Evolutionary conservation across 1,140 invertebrate species (phyloP), one percentile per base, ranked within the genome.

Genomic region (Steinernema khuongi): DNA sequence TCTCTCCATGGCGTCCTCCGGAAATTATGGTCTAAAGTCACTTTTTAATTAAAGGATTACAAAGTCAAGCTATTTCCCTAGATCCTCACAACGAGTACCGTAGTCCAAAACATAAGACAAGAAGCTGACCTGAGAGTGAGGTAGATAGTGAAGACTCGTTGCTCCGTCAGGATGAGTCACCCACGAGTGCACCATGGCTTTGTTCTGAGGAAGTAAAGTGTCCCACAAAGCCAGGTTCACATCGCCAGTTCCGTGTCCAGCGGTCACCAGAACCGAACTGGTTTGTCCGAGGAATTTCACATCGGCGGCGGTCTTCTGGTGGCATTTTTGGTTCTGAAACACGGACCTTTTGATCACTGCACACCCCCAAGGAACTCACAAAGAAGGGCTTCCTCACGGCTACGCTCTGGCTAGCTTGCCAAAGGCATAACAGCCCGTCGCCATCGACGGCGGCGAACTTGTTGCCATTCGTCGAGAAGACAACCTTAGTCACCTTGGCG

Each of bases 201-300:
- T 97, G 81, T 93, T 92, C 80, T 92, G 91, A 2, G 96, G 96
- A 87, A 99, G 89, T 67, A 99, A 88, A 0, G 96, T 97, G 85
- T 99, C 96, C 96, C 96, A 99, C 72, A 99, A 89, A 67, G 92
- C 93, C n/a, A 99, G 93, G 87, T 99, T 99, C 82, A 93, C 92
- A 82, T 93, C 94, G 86, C 98, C 96, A 0, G 93, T 92, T 85
- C 94, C 94, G 83, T 96, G 93, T 18, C 96, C 96, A 74, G 93
- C 94, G 73, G 95, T 97, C n/a, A 94, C 94, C 44, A 99, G 89
- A 78, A 99, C 89, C 89, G 94, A 97, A 85, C 94, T 97, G 1
- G 94, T 96, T 50, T 84, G 82, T 68, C 94, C 94, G 31, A 99
- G 89, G 87, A 99, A 99, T 33, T 94, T 93, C 85, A 99, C 98